A percentile compares a stretch with the other conserved stretches of the same genome.
Conservation (phyloP, 2,797 vertebrate genomes). For the Oceanodroma leucorhoa region DNA sequence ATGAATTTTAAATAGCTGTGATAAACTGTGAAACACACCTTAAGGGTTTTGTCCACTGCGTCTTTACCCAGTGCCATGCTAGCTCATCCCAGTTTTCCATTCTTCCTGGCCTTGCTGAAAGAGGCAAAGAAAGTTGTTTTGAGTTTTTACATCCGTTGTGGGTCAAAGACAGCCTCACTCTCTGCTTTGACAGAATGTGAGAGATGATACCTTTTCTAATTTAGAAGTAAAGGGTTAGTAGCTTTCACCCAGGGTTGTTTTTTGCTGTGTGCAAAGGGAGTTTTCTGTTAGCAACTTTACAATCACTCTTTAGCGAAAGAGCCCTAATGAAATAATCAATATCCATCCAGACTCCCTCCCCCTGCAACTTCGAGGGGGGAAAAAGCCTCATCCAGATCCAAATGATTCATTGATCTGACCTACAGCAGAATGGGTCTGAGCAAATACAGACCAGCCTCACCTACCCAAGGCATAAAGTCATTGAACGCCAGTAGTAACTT, state of each 20-base stretch:
- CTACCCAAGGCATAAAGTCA: not conserved
- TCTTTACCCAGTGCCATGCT: not conserved
- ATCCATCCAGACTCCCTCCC: not conserved
- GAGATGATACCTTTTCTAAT: not conserved
- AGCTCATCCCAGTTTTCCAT: not conserved
- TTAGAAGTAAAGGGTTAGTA: not conserved
- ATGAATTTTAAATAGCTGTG: not conserved
- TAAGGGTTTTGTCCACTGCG: not conserved
- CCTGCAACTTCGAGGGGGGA: accelerated
- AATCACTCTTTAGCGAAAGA: accelerated
- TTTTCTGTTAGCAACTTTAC: not conserved
- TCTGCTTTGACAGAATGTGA: not conserved
- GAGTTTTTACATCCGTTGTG: not conserved
- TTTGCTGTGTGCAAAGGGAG: not conserved
- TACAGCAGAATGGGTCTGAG: not conserved
- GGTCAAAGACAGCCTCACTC: not conserved
- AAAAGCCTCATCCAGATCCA: not conserved
- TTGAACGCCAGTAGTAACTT: accelerated
- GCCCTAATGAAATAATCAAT: not conserved
- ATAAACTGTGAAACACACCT: not conserved
- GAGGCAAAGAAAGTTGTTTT: not conserved
- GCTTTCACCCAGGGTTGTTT: not conserved
- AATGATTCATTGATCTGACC: not conserved
- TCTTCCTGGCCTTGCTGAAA: not conserved
- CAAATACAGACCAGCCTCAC: not conserved